Percentiles rank a stretch among this genome's conserved stretches.
Evolutionary conservation across 2,888 invertebrate species (phyloP).

Genomic region (Erebia palarica): DNA sequence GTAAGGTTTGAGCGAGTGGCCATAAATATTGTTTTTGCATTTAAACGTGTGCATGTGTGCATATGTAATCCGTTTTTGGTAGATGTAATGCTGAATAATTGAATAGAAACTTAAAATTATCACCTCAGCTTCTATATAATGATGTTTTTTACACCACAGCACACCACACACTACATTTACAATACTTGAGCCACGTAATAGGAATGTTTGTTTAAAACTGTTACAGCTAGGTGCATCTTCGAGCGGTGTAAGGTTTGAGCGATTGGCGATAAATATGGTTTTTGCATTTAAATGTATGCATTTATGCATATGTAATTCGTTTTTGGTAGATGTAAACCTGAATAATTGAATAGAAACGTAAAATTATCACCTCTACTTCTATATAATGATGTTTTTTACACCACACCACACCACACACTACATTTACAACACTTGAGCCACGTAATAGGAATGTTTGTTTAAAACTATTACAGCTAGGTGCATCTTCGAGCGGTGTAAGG

Average conservation of each 20-base stretch:
- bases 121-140: slow-evolving; percentile 58
- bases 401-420: slow-evolving; percentile 7
- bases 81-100: too few species aligned
- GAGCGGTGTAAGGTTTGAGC: slow-evolving; percentile 45
- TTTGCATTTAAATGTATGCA: too few species aligned
- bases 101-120: slow-evolving; percentile 50
- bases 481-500: slow-evolving; percentile 44
- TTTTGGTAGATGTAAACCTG: too few species aligned
- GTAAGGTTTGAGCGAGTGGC: slow-evolving; percentile 38
- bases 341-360: too few species aligned
- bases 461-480: slow-evolving; percentile 65
- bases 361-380: slow-evolving; percentile 61
- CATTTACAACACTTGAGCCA: slow-evolving; percentile 35
- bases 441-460: slow-evolving; percentile 74
- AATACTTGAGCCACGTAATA: slow-evolving; percentile 50
- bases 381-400: slow-evolving; percentile 65
- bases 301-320: too few species aligned
- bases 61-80: too few species aligned
- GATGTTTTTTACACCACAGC: slow-evolving; percentile 61
- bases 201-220: slow-evolving; percentile 77
- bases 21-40: neutral
- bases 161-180: neutral
- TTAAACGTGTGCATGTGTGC: too few species aligned
- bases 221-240: slow-evolving; percentile 51
- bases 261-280: neutral